These are phyloP conservation scores for Ursus arctos DNA, from an alignment of 2,113 vertebrate genomes.

Conservation along the genomic window DNA sequence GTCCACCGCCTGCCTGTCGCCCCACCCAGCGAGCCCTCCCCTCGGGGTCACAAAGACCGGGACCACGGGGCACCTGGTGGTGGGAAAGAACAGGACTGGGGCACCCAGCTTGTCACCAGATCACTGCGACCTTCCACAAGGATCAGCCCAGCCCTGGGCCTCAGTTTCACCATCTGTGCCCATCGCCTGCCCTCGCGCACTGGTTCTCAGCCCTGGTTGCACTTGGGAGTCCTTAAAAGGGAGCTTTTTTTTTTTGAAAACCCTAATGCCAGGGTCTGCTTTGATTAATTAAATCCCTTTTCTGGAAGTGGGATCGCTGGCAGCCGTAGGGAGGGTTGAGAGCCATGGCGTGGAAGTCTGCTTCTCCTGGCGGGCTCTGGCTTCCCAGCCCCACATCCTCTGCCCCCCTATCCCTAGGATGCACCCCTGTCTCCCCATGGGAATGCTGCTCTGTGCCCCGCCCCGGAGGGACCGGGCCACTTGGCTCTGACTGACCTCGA, in stretches of 20 bases:
- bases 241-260: background rate
- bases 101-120: background rate
- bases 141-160: background rate
- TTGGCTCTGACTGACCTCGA: slow-evolving; percentile 77
- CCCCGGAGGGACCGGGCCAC: background rate
- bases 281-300: background rate
- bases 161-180: background rate
- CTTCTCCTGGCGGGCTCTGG: background rate
- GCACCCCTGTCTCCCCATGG: background rate
- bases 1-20: background rate
- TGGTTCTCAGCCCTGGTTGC: background rate
- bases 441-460: rapidly evolving
- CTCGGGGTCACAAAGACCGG: background rate
- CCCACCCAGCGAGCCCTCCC: rapidly evolving
- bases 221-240: background rate
- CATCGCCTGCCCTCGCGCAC: rapidly evolving
- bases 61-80: too few relatives aligned
- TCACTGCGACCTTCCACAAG: background rate
- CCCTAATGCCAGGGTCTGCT: too few relatives aligned
- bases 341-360: background rate
- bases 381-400: background rate
- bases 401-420: rapidly evolving
- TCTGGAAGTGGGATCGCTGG: background rate
- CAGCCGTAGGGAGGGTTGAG: background rate
- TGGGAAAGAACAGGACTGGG: background rate